Evolutionary conservation across 2,797 vertebrate species (phyloP), one percentile per base, ranked within the genome.

Genomic region (Myotis planiceps): DNA sequence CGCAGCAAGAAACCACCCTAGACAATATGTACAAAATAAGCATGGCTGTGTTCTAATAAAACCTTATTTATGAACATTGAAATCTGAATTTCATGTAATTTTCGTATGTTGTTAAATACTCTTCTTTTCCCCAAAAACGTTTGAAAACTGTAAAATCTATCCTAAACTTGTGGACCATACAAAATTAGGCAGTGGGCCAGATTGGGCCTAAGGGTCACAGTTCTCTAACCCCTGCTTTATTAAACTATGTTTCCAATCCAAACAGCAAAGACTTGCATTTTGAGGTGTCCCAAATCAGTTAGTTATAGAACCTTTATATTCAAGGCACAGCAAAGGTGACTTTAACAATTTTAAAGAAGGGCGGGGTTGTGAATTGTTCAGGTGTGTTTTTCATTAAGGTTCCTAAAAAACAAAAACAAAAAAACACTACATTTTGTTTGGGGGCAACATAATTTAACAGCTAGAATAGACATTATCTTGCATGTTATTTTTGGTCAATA

Each of bases 111-210:
- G 75, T 82, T 49, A 19, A 92, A 85, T 84, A 68, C 29, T 34
- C n/a, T 84, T 76, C 2, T 58, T 9, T 32, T 19, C 15, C 23
- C 34, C 45, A 27, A 45, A 72, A 42, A 37, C 14, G 53, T 55
- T 37, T 65, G 8, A 90, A 96, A 84, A 92, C 83, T 18, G 1
- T 82, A 89, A 96, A 95, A 66, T 74, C 69, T 5, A 91, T 47
- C 15, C 9, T 39, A 45, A 74, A 42, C 25, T 94, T 3, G 0
- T 23, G 23, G 27, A 51, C 23, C 15, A 63, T 25, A 53, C 18
- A 74, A 66, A 81, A 79, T 55, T 23, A 81, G 69, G 63, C 27
- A 78, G n/a, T 51, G 10, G n/a, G 32, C 16, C 5, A 71, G 47
- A 80, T 27, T 6, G 87, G 63, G 60, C 6, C 71, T 42, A 25